Evolutionary conservation across 53 echinoderm and acorn worm genomes (phyloP), one percentile per base, ranked within the genome.

Genomic region (Echinarachnius parma): DNA sequence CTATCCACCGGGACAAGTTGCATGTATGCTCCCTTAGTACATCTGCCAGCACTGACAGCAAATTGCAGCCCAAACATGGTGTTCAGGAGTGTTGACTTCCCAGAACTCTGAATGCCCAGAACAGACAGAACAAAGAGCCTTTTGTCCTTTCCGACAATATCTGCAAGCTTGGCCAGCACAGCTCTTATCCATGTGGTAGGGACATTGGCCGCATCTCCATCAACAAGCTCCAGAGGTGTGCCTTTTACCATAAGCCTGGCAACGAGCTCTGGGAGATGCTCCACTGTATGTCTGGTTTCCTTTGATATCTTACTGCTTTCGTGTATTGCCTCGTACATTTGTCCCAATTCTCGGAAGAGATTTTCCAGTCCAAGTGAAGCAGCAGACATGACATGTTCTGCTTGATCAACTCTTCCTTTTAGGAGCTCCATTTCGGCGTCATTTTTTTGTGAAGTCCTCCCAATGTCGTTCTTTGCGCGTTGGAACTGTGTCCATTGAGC

Each of bases 1-100:
- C 54, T 22, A 46, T 84, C 79, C 16, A 84, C 34, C 27, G 21
- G 26, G 16, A 84, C 27, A 5, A 84, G 35, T 63, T 59, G 60
- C 19, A n/a, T n/a, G n/a, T n/a, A n/a, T n/a, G n/a, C n/a, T n/a
- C n/a, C n/a, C n/a, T n/a, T n/a, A n/a, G n/a, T n/a, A n/a, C n/a
- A n/a, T n/a, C n/a, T n/a, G n/a, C n/a, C n/a, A n/a, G n/a, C n/a
- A n/a, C n/a, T n/a, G n/a, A n/a, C n/a, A n/a, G n/a, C n/a, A n/a
- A n/a, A n/a, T n/a, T n/a, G n/a, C n/a, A n/a, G n/a, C n/a, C n/a
- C n/a, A n/a, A n/a, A n/a, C n/a, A n/a, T n/a, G n/a, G n/a, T 72
- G 52, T 84, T 84, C 3, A 84, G 53, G 27, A 84, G 44, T 39
- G 84, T 84, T 13, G 84, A 84, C 42, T 84, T 84, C 28, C 84